Evolutionary conservation across 2,888 invertebrate species (phyloP).

Genomic region (Lepidocyrtoides sp.): DNA sequence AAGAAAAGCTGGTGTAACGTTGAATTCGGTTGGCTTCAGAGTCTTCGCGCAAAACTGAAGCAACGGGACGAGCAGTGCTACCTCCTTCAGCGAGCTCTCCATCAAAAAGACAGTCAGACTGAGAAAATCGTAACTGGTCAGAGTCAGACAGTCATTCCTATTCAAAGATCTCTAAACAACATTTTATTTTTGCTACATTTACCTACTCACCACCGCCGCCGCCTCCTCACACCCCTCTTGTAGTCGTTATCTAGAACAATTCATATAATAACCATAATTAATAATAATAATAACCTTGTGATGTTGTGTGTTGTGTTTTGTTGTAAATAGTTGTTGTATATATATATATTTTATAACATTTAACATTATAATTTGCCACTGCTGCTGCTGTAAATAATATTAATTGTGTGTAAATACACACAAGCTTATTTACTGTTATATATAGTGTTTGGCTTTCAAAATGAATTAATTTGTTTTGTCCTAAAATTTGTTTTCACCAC

Average conservation of each 20-base stretch:
- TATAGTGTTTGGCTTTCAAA: not conserved
- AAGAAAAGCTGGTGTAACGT: slow-evolving; percentile 85
- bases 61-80: slow-evolving; percentile 90
- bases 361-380: not conserved
- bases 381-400: slow-evolving; percentile 13
- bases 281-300: not conserved
- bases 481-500: not conserved
- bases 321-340: slow-evolving; percentile 23
- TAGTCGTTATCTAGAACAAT: not conserved
- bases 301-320: slow-evolving; percentile 34
- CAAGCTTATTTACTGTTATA: slow-evolving; percentile 7
- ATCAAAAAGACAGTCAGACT: slow-evolving; percentile 90
- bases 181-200: slow-evolving; percentile 49
- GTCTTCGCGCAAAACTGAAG: slow-evolving; percentile 86
- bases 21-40: slow-evolving; percentile 85
- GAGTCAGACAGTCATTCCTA: slow-evolving; percentile 57
- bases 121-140: slow-evolving; percentile 88
- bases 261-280: not conserved
- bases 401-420: slow-evolving; percentile 33
- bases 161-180: slow-evolving; percentile 51
- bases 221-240: slow-evolving; percentile 25
- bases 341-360: not conserved
- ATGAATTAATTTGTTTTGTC: not conserved
- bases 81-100: slow-evolving; percentile 89
- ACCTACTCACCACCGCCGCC: slow-evolving; percentile 60